A percentile compares a stretch with the other conserved stretches of the same genome.
phyloP scores from a whole-genome alignment of 2,888 invertebrate species.

The Dorcus parallelipipedus region DNA sequence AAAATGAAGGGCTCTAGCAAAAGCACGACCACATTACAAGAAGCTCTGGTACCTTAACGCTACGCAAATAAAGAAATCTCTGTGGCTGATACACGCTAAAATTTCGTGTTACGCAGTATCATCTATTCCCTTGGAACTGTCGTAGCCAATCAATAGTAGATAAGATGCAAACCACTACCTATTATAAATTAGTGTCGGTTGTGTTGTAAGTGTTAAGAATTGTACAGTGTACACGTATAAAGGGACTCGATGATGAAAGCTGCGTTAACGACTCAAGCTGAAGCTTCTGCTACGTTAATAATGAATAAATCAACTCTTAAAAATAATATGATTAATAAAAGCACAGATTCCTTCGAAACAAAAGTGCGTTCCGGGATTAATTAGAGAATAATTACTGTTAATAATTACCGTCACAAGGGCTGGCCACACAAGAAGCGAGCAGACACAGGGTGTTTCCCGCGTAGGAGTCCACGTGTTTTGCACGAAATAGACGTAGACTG shows the following conservation, averaged over 20 bases:
- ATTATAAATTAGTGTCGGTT: slow-evolving; percentile 17
- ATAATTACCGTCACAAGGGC: slow-evolving; percentile 16
- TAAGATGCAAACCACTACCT: slow-evolving; percentile 24
- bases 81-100: neutral
- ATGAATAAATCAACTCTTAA: neutral
- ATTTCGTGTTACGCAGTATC: neutral
- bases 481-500: slow-evolving; percentile 17
- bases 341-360: neutral
- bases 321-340: neutral
- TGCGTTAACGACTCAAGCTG: neutral
- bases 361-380: neutral
- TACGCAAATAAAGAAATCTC: slow-evolving; percentile 24
- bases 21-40: slow-evolving; percentile 43
- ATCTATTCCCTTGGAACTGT: no score
- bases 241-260: no score
- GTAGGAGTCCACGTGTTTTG: slow-evolving; percentile 16
- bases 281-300: neutral
- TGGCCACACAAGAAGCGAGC: slow-evolving; percentile 19
- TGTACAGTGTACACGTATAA: slow-evolving; percentile 17
- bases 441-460: slow-evolving; percentile 17
- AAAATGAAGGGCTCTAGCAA: slow-evolving; percentile 27
- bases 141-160: slow-evolving; percentile 1
- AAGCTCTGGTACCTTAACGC: slow-evolving; percentile 43
- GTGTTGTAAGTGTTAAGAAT: slow-evolving; percentile 13
- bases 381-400: neutral